These are phyloP conservation scores for Volucella inanis DNA, from an alignment of 2,888 invertebrate genomes.

Conservation along the genomic window DNA sequence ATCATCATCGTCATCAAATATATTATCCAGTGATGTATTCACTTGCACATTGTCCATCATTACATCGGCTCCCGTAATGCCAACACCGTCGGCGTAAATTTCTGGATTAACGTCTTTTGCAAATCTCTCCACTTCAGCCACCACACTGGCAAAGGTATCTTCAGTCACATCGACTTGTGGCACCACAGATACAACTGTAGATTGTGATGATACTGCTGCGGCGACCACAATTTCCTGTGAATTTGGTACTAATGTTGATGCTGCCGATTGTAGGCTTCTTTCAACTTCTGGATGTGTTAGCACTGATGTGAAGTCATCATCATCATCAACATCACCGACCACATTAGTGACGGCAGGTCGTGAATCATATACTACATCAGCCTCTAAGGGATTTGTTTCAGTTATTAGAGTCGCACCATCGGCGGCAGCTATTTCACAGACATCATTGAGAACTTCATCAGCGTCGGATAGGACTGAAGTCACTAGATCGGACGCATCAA, in stretches of 20 bases:
- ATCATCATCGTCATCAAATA: constrained; percentile 68
- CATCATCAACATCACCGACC: constrained; percentile 40
- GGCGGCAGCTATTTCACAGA: constrained; percentile 57
- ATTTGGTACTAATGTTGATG: constrained; percentile 55
- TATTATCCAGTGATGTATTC: constrained; percentile 58
- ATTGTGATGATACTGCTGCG: constrained; percentile 44
- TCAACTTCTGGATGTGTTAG: constrained; percentile 66
- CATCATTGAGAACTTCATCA: constrained; percentile 56
- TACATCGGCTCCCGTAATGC: constrained; percentile 64
- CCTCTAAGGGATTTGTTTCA: neutral
- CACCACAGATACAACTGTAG: neutral
- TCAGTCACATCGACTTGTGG: constrained; percentile 46
- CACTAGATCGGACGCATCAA: constrained; percentile 46
- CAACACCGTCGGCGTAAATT: constrained; percentile 58
- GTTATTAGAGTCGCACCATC: constrained; percentile 35
- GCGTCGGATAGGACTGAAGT: constrained; percentile 49
- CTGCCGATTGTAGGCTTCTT: constrained; percentile 53
- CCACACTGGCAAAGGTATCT: constrained; percentile 67
- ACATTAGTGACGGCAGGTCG: neutral
- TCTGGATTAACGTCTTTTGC: constrained; percentile 61
- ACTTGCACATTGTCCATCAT: constrained; percentile 71
- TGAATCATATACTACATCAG: constrained; percentile 20
- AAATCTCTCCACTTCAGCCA: constrained; percentile 66
- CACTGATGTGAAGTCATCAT: constrained; percentile 59
- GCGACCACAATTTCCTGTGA: constrained; percentile 64